Base-by-base conservation (phyloP, 2,797 vertebrate genomes). In the Linurgus olivaceus region DNA sequence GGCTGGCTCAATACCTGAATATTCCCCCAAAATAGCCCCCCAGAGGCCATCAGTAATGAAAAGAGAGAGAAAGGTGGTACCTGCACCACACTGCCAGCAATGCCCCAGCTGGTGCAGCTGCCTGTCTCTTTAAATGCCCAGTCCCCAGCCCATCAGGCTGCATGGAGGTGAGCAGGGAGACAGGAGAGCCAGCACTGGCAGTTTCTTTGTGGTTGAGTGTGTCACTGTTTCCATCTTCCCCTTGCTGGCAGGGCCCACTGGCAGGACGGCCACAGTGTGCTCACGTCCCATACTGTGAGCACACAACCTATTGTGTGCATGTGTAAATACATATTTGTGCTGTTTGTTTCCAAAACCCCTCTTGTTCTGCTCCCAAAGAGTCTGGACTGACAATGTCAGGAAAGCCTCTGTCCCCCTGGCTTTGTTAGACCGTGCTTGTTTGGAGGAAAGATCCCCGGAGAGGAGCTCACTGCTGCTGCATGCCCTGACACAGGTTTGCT, bases 331-430 rank as follows among this genome's bases (percentile, higher is more conserved):
- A 6, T 48, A 18, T 47, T 66, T 26, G 47, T 52, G 62, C 76
- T 75, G 72, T 86, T 65, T 72, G 31, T 94, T 94, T 93, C 87
- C 93, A 77, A 92, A 92, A 6, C 50, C 54, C 50, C 1, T 17
- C 76, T 93, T 37, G 44, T 86, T 84, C 66, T 4, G 5, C 72
- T 73, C 86, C 86, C 62, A 24, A 80, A 62, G 45, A 94, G 25
- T 82, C 58, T 16, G 62, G 23, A 16, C 76, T 44, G 79, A 91
- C 95, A 94, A 90, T 90, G 91, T 62, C 92, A 91, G 94, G 92
- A 95, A 94, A 81, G 58, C 70, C 66, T 72, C 82, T 6, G 5
- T 44, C 62, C 26, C 66, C 42, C 54, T 14, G 11, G 70, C 80
- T 95, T 86, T 90, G 73, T 94, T 65, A 5, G 2, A 19, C 57